Conservation (phyloP, 1,140 invertebrate genomes). For the Bombus vancouverensis region DNA sequence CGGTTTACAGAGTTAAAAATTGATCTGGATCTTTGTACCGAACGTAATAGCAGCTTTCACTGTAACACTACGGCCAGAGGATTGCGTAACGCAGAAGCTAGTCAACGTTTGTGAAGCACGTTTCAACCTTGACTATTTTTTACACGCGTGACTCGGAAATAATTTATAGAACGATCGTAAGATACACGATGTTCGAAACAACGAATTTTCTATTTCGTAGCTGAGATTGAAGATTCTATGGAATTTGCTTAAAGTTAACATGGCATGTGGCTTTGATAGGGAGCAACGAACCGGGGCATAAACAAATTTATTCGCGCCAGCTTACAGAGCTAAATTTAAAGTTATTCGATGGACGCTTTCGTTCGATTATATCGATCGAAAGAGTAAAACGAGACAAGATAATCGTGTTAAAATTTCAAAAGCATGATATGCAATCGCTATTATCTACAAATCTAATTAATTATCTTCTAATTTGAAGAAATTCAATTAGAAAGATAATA, state of each 20-base stretch:
- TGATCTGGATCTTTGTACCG: neutral
- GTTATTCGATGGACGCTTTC: constrained; percentile 28
- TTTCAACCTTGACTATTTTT: constrained; percentile 42
- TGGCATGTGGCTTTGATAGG: constrained; percentile 19
- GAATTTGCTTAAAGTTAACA: constrained; percentile 34
- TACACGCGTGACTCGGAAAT: neutral
- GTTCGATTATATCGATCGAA: constrained; percentile 19
- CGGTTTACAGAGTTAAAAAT: neutral
- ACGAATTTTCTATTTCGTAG: neutral
- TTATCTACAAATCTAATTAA: neutral
- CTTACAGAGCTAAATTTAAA: constrained; percentile 43
- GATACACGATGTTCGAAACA: neutral
- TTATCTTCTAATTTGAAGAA: neutral
- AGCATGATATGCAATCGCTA: too few relatives aligned
- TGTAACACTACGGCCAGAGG: neutral
- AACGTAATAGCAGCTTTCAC: constrained; percentile 1
- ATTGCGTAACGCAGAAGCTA: constrained; percentile 17
- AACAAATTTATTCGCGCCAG: constrained; percentile 48
- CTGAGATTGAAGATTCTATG: neutral
- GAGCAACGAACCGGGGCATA: constrained; percentile 43
- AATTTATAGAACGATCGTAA: constrained; percentile 7
- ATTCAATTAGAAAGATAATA: neutral
- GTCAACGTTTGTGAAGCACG: neutral
- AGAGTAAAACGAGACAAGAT: neutral
- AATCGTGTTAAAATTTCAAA: neutral